phyloP scores from a whole-genome alignment of 64 coral and sea anemone species.

The Trachythela sp. region DNA sequence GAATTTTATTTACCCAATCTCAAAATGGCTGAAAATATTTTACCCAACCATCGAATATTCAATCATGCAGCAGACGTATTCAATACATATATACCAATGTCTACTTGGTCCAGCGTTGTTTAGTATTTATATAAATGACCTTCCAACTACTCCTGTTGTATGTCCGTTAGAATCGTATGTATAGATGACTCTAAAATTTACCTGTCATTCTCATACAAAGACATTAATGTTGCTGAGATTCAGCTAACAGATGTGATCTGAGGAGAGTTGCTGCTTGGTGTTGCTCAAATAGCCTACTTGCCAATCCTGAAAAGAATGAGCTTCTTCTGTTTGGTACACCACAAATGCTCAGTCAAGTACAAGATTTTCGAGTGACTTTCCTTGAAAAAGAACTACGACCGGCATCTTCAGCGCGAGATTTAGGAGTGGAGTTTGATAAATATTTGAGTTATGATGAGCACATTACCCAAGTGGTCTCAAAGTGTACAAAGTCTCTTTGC shows the following conservation, averaged over 20 bases:
- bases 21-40: too few relatives aligned
- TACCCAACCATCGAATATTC: too few relatives aligned
- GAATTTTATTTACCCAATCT: too few relatives aligned
- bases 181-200: conserved; percentile 25
- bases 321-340: conserved; percentile 43
- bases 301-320: conserved; percentile 62
- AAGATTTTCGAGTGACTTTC: conserved; percentile 9
- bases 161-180: conserved; percentile 32
- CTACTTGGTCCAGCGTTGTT: conserved; percentile 34
- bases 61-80: too few relatives aligned
- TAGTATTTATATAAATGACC: conserved; percentile 42
- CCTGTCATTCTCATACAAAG: not conserved
- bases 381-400: not conserved
- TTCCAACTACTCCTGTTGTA: not conserved
- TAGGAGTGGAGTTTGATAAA: conserved; percentile 10
- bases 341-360: conserved; percentile 34
- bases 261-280: conserved; percentile 45
- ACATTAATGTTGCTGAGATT: not conserved
- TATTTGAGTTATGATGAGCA: conserved; percentile 13
- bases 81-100: too few relatives aligned
- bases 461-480: not conserved
- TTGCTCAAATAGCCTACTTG: conserved; percentile 44
- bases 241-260: conserved; percentile 1
- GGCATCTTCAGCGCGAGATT: not conserved
- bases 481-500: too few relatives aligned